A percentile compares a stretch with the other conserved stretches of the same genome.
These are phyloP conservation scores for Fratercula arctica DNA, from an alignment of 2,797 vertebrate genomes.

Conservation along the genomic window DNA sequence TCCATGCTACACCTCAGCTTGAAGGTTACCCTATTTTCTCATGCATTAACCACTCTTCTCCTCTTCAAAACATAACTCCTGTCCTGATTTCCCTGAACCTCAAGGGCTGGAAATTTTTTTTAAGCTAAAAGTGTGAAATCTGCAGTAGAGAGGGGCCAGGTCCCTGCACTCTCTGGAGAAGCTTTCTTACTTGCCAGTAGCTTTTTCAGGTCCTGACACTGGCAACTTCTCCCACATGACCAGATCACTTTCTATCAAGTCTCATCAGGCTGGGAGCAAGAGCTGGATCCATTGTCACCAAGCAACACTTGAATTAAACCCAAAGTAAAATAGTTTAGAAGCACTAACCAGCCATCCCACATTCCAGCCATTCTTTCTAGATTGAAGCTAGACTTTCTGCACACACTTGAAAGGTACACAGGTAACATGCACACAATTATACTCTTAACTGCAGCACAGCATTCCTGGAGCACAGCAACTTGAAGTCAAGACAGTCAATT, in stretches of 20 bases:
- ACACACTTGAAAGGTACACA: not conserved
- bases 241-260: not conserved
- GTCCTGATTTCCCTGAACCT: not conserved
- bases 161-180: not conserved
- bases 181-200: not conserved
- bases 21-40: not conserved
- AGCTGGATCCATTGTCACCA: not conserved
- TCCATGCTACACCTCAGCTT: not conserved
- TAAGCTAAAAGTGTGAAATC: not conserved
- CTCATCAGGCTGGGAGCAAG: not conserved
- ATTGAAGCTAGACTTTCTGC: not conserved
- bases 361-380: slow-evolving; percentile 15
- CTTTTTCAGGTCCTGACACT: slow-evolving; percentile 1
- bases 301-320: not conserved
- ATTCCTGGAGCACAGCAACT: not conserved
- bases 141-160: not conserved
- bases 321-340: not conserved
- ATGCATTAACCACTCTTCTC: not conserved
- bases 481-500: not conserved
- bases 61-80: not conserved
- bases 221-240: not conserved
- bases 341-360: not conserved
- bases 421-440: not conserved
- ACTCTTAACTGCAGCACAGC: not conserved
- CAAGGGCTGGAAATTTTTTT: not conserved